Percentiles rank a stretch among this genome's conserved stretches.
These are phyloP conservation scores for Eurytoma californica DNA, from an alignment of 2,888 invertebrate genomes.

Conservation along the genomic window DNA sequence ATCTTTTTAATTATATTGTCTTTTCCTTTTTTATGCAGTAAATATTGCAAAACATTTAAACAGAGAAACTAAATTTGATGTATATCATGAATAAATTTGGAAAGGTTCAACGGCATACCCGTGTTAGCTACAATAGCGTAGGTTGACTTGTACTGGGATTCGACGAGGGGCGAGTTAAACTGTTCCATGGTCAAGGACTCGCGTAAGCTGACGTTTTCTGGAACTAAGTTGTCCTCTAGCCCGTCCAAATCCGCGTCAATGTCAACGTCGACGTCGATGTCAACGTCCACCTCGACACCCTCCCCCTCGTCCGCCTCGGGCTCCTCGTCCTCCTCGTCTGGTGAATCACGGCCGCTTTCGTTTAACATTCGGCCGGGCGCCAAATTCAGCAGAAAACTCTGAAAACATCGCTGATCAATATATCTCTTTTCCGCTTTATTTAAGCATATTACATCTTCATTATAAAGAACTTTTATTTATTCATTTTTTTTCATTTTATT, in stretches of 20 bases:
- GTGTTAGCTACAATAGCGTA: constrained; percentile 75
- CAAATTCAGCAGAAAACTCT: constrained; percentile 79
- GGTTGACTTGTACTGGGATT: constrained; percentile 76
- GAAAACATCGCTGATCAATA: constrained; percentile 30
- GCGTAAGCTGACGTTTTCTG: constrained; percentile 70
- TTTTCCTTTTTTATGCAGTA: too few species aligned
- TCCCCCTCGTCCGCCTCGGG: constrained; percentile 10
- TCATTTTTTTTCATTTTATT: too few species aligned
- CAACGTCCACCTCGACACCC: constrained; percentile 9
- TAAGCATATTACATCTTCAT: too few species aligned
- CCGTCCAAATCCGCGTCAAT: constrained; percentile 19
- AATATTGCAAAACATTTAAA: too few species aligned
- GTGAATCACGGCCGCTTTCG: constrained; percentile 67
- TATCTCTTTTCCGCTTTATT: too few species aligned
- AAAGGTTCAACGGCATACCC: constrained; percentile 60
- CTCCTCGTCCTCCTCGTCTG: constrained; percentile 68
- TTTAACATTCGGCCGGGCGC: constrained; percentile 76
- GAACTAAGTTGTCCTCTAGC: constrained; percentile 41
- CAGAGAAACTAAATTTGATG: too few species aligned
- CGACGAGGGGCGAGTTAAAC: constrained; percentile 77
- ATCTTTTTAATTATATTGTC: too few species aligned
- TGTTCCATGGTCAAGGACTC: constrained; percentile 75
- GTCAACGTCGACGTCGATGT: not conserved
- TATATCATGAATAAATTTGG: too few species aligned
- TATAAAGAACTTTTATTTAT: too few species aligned